Evolutionary conservation across 2,888 invertebrate species (phyloP).

Genomic region (Chrysolina haemoptera): DNA sequence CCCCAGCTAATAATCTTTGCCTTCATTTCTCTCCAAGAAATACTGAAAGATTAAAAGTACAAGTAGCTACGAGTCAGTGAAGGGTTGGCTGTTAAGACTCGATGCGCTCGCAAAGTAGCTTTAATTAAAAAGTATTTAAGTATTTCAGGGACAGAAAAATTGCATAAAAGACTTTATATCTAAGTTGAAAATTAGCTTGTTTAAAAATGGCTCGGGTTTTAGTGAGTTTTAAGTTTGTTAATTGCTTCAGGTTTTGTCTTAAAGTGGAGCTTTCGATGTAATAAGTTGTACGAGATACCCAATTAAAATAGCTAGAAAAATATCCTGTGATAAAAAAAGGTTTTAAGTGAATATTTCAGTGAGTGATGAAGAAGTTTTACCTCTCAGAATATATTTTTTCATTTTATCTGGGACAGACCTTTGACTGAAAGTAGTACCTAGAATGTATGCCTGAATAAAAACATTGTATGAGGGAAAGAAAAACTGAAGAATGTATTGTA

Average conservation of each 20-base stretch:
- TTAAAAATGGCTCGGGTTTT: constrained; percentile 49
- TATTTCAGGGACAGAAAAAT: constrained; percentile 56
- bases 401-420: too few relatives aligned
- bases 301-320: constrained; percentile 43
- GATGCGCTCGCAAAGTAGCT: constrained; percentile 60
- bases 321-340: constrained; percentile 13
- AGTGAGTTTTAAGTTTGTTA: constrained; percentile 51
- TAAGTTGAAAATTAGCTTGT: constrained; percentile 52
- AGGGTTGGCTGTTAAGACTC: constrained; percentile 61
- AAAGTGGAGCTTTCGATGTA: constrained; percentile 41
- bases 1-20: constrained; percentile 60
- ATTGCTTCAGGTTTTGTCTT: constrained; percentile 49
- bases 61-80: constrained; percentile 59
- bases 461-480: too few relatives aligned
- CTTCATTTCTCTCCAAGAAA: constrained; percentile 61
- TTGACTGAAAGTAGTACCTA: too few relatives aligned
- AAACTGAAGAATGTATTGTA: too few relatives aligned
- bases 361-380: background rate
- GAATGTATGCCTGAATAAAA: too few relatives aligned
- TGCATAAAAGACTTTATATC: constrained; percentile 54
- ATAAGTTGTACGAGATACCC: constrained; percentile 36
- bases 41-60: constrained; percentile 62
- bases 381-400: too few relatives aligned
- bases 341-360: background rate
- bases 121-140: constrained; percentile 65